Base-by-base conservation (phyloP, 2,113 vertebrate genomes). In the Lasiurus cinereus region DNA sequence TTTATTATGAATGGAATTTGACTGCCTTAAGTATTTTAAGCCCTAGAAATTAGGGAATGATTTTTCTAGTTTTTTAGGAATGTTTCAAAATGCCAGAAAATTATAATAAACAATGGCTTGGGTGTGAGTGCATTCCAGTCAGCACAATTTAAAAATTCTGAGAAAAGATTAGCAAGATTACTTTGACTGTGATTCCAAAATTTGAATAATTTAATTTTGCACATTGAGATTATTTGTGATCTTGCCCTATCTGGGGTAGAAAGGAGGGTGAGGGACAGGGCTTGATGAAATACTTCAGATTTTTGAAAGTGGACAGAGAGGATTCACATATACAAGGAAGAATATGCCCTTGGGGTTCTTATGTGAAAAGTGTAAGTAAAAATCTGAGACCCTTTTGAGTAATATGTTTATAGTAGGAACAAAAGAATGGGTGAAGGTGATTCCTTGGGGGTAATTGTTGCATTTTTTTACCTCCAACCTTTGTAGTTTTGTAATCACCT, bases 11-110 rank as follows among this genome's bases (percentile, higher is more conserved):
- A 43, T 67, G 19, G 73, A 31, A 78, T 86, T 74, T 67, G 82
- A 95, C 54, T 74, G 4, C 18, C 33, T 24, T 29, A 73, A 78
- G 59, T 87, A n/a, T 67, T 52, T 84, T 83, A 77, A 88, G 12
- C 24, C 77, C 48, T 54, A 94, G 73, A 73, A 91, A 72, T 52
- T 69, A 54, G 72, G 36, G 27, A 79, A 43, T 27, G 62, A 13
- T 22, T 52, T 62, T 72, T 78, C 24, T 73, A 39, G 15, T 18
- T 91, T 94, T 95, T 67, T 36, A 67, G 21, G 52, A 59, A 10
- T 77, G 22, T 88, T 92, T 94, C 48, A 82, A 19, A 87, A 48
- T 88, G 54, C 18, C 93, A 73, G 48, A 39, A 72, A 76, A 62
- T 83, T 62, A 56, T 70, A 33, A 21, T n/a, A 64, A 54, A 59